Percentiles rank a stretch among this genome's conserved stretches.
Conservation (phyloP, 2,888 invertebrate species). For the Lottia scabra region DNA sequence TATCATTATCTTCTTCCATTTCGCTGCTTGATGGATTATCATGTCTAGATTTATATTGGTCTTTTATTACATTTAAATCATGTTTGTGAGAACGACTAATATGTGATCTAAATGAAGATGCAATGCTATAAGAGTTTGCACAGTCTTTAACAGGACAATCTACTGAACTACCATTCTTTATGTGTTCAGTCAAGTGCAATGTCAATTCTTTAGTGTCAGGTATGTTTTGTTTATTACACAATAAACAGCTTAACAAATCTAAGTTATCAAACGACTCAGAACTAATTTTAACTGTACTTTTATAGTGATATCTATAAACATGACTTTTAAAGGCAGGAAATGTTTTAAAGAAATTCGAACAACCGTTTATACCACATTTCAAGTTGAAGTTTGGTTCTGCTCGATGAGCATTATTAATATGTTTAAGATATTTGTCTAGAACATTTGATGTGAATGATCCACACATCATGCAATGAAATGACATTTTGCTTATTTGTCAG, state of each 20-base stretch:
- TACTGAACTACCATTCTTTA: background rate
- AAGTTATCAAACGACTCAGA: background rate
- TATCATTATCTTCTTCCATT: background rate
- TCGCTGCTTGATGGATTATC: background rate
- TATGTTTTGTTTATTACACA: background rate
- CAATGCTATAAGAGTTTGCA: background rate
- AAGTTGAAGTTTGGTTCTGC: slow-evolving; percentile 1
- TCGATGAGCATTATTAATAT: slow-evolving; percentile 1
- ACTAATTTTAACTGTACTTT: background rate
- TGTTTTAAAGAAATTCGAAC: background rate
- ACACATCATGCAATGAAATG: slow-evolving; percentile 3
- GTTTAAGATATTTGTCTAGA: background rate
- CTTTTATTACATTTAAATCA: background rate
- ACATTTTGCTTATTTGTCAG: background rate
- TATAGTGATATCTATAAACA: slow-evolving; percentile 1
- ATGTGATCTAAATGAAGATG: background rate
- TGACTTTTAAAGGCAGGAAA: slow-evolving; percentile 4
- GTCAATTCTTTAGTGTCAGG: background rate
- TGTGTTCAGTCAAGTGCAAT: background rate
- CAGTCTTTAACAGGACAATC: background rate
- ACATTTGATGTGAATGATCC: background rate
- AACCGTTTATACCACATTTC: background rate
- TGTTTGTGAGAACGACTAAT: background rate
- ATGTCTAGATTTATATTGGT: background rate
- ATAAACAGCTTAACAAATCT: background rate